Conservation (phyloP, 2,797 vertebrate genomes). For the Cossypha dichroa region DNA sequence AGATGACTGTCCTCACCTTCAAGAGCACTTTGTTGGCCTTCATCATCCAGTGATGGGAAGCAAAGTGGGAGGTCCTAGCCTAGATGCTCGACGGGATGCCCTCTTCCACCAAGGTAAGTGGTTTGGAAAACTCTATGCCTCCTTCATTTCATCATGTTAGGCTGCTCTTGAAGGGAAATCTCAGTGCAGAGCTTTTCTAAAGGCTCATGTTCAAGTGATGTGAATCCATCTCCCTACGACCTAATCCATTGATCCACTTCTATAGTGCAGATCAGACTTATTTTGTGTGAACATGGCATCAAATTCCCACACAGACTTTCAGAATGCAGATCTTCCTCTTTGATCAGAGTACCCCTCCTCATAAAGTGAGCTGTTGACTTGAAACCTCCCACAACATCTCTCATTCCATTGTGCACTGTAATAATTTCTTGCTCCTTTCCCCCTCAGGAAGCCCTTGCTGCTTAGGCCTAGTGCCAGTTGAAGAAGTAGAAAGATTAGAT, state of each 20-base stretch:
- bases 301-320: neutral
- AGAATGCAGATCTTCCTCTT: neutral
- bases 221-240: neutral
- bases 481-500: conserved; percentile 80
- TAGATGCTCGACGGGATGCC: conserved; percentile 58
- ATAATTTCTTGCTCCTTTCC: neutral
- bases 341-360: neutral
- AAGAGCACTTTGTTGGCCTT: conserved; percentile 61
- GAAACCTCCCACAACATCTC: neutral
- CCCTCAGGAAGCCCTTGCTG: conserved; percentile 79
- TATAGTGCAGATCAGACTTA: neutral
- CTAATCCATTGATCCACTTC: neutral
- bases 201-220: neutral
- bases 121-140: neutral
- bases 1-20: conserved; percentile 65
- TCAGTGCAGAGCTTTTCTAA: neutral
- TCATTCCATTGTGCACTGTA: neutral
- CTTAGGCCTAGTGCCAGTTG: conserved; percentile 81
- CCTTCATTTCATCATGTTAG: neutral
- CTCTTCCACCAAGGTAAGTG: conserved; percentile 74
- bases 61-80: conserved; percentile 23
- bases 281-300: neutral
- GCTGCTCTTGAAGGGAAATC: neutral
- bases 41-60: conserved; percentile 60
- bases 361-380: neutral